Base-by-base conservation (phyloP, 2,113 vertebrate genomes). In the Mirza zaza region DNA sequence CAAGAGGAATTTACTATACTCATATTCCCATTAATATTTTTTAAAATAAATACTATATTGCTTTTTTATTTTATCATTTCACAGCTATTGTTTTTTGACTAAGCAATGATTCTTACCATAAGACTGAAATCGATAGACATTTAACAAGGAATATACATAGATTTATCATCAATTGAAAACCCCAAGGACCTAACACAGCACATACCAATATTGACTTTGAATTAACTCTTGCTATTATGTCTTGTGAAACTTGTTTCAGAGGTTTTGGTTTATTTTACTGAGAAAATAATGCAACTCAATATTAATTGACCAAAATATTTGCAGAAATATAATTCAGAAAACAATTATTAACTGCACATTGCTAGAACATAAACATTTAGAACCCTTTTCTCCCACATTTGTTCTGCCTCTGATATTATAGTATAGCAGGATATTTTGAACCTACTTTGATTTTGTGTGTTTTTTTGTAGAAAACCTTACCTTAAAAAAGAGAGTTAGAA, bases 121-220 rank as follows among this genome's bases (percentile, higher is more conserved):
- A 96, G 90, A 91, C 97, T 98, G 87, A 97, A 98, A 98, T 98
- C 98, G 97, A 98, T 98, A 98, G 65, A 96, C 77, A 98, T 97
- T 94, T 96, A 98, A 97, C 95, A 97, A 95, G 76, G 90, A 96
- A 94, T 81, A 97, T 76, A 93, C 42, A 90, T 45, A 97, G 63
- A 87, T 94, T 97, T 97, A 96, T 93, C 95, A 98, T 94, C 96
- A 96, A 84, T 83, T 90, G 97, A 76, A 95, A 98, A 95, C 12
- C 55, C 76, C n/a, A 92, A 95, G 32, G 73, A 96, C 93, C 93
- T 98, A 89, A 96, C 36, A 95, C 52, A 97, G 79, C 65, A 95
- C 61, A 97, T 96, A 95, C 21, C 75, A 89, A 97, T 92, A 21
- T 34, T 83, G 59, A 96, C 34, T 79, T 94, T 93, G 85, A 96